Base-by-base conservation (phyloP, 2,797 vertebrate species). In the Limnodromus scolopaceus region DNA sequence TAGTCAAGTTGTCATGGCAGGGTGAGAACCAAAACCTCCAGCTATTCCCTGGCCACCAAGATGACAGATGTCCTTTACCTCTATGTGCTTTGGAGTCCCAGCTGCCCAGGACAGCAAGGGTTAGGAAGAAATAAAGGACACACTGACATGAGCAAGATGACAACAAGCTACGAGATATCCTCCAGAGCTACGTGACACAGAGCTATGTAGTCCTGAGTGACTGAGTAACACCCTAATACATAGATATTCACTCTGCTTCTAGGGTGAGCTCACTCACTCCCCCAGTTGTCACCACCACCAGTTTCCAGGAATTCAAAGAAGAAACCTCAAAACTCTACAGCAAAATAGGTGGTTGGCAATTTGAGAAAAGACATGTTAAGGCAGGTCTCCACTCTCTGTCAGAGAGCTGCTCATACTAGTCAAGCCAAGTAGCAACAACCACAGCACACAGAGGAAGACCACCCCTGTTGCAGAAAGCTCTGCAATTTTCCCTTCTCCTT, bases 401-500 rank as follows among this genome's bases (percentile, higher is more conserved):
- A 10, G n/a, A 51, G 36, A 41, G 36, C 43, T 48, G 10, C 14
- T 71, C 22, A 0, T 3, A 88, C 55, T 0, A 91, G 51, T 10
- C 72, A 43, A 48, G 30, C 28, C 45, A 55, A 60, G 36, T 0
- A 80, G 19, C 32, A 81, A 84, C 19, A 68, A 57, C 7, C 76
- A 78, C 28, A 68, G 83, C 16, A 23, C 45, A 14, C 7, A 3
- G n/a, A 64, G 25, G 34, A 41, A 80, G 36, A 72, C 18, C 7
- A 41, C 6, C 24, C 10, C 32, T 22, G 27, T 11, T 43, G 61
- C 65, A 60, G 53, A 48, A 65, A 57, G 32, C 32, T 23, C 49
- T 46, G 74, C 65, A 38, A 34, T 54, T 74, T 20, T 15, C 32
- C 65, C 12, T 48, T 77, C 69, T 53, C 36, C 6, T 6, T 27